phyloP scores from a whole-genome alignment of 1,140 invertebrate genomes.

The Drosophila equinoxialis region DNA sequence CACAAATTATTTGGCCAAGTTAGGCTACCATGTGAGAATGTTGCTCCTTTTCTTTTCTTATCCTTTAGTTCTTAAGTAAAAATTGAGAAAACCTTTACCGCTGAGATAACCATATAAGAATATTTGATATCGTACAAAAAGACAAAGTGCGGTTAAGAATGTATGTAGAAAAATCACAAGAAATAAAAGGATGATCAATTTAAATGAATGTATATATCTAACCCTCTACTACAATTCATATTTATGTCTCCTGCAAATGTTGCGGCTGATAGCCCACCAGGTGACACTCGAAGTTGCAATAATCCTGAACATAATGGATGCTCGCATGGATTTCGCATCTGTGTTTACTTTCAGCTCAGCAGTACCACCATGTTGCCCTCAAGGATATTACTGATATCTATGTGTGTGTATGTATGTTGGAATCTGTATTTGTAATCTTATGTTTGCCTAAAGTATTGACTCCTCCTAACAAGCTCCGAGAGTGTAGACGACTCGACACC shows the following conservation, averaged over 20 bases:
- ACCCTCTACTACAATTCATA: not conserved
- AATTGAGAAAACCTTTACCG: not conserved
- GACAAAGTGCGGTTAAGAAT: not conserved
- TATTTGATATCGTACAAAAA: not conserved
- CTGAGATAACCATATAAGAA: not conserved
- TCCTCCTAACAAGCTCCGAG: constrained; percentile 2
- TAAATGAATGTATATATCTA: not conserved
- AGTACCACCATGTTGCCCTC: constrained; percentile 13
- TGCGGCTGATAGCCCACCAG: constrained; percentile 2
- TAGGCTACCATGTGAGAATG: constrained; percentile 33
- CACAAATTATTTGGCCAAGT: constrained; percentile 76
- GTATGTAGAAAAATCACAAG: not conserved
- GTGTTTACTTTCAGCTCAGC: constrained; percentile 36
- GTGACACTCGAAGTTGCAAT: constrained; percentile 27
- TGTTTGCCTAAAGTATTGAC: constrained; percentile 27
- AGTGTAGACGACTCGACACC: constrained; percentile 1
- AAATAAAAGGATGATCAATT: not conserved
- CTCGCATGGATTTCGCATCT: constrained; percentile 30
- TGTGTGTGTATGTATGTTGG: not conserved
- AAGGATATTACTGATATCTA: constrained; percentile 19
- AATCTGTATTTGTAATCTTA: constrained; percentile 18
- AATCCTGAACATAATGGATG: constrained; percentile 40
- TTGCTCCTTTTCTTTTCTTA: constrained; percentile 1
- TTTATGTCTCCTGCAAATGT: constrained; percentile 9
- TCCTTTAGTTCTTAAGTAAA: constrained; percentile 1